Evolutionary conservation across 2,888 invertebrate genomes (phyloP).

Genomic region (Lasioglossum pauxillum): DNA sequence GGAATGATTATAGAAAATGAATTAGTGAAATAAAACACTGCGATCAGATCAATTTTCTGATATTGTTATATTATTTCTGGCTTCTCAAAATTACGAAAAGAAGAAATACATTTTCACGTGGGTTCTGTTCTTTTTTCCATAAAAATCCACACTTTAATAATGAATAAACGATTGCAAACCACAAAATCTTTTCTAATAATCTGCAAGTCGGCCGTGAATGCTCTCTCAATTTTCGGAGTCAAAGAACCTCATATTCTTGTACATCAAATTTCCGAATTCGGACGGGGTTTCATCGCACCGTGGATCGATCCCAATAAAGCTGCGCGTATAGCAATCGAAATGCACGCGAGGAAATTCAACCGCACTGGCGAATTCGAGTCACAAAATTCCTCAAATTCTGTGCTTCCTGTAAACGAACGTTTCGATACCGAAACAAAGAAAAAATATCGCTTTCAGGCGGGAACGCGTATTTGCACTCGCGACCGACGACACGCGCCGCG

Average conservation of each 20-base stretch:
- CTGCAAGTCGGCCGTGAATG: too few species aligned
- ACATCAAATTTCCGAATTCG: neutral
- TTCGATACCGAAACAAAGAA: neutral
- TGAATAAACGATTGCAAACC: too few species aligned
- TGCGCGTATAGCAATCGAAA: neutral
- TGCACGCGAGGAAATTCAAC: neutral
- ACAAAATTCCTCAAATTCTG: neutral
- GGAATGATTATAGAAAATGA: neutral
- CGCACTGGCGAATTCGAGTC: neutral
- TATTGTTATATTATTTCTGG: too few species aligned
- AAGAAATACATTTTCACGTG: too few species aligned
- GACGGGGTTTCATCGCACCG: neutral
- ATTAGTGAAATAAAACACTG: too few species aligned
- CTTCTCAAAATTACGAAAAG: too few species aligned
- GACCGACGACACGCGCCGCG: neutral
- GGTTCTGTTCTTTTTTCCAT: too few species aligned
- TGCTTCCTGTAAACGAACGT: conserved; percentile 13
- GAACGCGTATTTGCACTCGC: conserved; percentile 35
- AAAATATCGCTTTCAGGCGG: conserved; percentile 26
- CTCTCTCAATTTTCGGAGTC: neutral
- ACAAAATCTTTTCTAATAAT: too few species aligned
- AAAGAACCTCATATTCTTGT: neutral
- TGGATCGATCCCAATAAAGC: neutral
- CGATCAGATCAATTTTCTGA: too few species aligned
- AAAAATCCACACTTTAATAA: too few species aligned